Percentiles rank a stretch among this genome's conserved stretches.
Evolutionary conservation across 2,113 vertebrate genomes (phyloP).

Genomic region (Coptodon bakossiorum): DNA sequence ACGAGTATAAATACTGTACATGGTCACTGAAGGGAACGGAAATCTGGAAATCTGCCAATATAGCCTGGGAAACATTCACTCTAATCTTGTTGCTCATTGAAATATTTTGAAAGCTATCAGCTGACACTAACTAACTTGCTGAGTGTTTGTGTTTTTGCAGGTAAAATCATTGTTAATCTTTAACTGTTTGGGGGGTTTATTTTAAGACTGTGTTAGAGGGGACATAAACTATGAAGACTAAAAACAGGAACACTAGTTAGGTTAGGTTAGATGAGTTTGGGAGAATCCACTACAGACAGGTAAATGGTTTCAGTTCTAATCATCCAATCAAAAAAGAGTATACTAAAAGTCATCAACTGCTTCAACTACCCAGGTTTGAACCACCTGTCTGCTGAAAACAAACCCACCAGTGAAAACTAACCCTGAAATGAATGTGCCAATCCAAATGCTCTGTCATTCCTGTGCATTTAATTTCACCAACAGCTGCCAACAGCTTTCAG

Average conservation of each 20-base stretch:
- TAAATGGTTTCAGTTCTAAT: neutral
- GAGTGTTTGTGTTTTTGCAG: neutral
- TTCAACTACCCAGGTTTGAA: neutral
- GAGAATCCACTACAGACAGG: neutral
- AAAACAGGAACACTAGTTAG: neutral
- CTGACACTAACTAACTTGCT: neutral
- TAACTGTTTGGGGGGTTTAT: neutral
- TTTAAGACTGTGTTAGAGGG: neutral
- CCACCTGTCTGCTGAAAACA: neutral
- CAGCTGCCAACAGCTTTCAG: neutral
- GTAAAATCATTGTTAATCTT: neutral
- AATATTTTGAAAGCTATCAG: neutral
- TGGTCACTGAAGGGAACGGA: neutral
- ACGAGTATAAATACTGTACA: neutral
- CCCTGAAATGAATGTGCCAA: neutral
- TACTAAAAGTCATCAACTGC: neutral
- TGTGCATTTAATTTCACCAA: neutral
- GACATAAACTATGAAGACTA: neutral
- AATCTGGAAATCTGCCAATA: neutral
- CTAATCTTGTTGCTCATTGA: neutral
- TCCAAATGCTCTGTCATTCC: neutral
- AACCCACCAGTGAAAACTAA: neutral
- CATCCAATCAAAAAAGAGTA: neutral
- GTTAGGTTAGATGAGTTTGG: neutral
- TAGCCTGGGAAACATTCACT: neutral